A percentile compares a stretch with the other conserved stretches of the same genome.
phyloP scores from a whole-genome alignment of 2,113 vertebrate genomes.

The Marmota monax region DNA sequence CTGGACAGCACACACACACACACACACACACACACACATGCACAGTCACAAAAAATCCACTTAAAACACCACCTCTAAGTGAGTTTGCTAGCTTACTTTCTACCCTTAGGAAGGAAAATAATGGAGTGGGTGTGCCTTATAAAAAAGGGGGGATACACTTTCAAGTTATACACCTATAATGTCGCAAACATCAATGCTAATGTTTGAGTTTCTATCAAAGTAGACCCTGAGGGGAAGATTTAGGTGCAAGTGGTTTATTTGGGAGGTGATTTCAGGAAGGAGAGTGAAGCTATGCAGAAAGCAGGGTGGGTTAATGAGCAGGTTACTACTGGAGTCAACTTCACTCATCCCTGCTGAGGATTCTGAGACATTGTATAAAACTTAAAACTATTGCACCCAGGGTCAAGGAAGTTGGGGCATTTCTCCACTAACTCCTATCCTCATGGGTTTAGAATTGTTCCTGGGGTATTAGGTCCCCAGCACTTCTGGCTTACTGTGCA shows the following conservation, averaged over 20 bases:
- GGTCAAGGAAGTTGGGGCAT: neutral
- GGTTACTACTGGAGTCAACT: neutral
- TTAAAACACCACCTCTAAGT: neutral
- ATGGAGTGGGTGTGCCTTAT: neutral
- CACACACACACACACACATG: neutral
- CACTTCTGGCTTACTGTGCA: neutral
- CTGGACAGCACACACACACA: neutral
- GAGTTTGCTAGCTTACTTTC: conserved; percentile 23
- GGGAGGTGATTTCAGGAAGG: conserved; percentile 10
- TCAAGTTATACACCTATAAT: neutral
- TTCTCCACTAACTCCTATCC: neutral
- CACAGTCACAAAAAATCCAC: neutral
- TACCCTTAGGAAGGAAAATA: neutral
- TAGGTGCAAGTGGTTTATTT: neutral
- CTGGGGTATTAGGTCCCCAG: neutral
- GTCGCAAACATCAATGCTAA: neutral
- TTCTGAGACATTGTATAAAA: neutral
- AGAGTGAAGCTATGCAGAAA: neutral
- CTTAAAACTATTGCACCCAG: neutral
- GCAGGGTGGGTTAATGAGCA: neutral
- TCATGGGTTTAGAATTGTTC: neutral
- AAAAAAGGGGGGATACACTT: neutral
- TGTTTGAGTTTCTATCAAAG: neutral
- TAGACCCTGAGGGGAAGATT: neutral
- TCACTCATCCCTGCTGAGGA: neutral